These are phyloP conservation scores for Telenomus remus DNA, from an alignment of 1,140 invertebrate species.

Conservation along the genomic window DNA sequence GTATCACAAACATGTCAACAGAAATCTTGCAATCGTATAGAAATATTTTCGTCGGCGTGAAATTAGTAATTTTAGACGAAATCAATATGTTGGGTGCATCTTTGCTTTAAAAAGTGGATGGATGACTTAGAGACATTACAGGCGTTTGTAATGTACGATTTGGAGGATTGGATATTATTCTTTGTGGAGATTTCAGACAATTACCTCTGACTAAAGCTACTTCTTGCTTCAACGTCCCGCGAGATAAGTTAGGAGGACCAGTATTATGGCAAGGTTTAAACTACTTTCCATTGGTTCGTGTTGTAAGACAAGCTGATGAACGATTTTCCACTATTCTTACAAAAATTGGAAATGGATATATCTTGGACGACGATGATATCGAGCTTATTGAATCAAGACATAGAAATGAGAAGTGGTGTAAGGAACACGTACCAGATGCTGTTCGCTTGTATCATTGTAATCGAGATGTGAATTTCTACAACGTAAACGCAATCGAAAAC, in stretches of 20 bases:
- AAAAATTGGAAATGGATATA: slow-evolving; percentile 60
- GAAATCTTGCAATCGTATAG: slow-evolving; percentile 34
- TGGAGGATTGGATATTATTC: neutral
- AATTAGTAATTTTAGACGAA: slow-evolving; percentile 66
- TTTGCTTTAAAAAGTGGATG: slow-evolving; percentile 48
- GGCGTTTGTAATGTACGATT: neutral
- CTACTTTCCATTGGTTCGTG: slow-evolving; percentile 54
- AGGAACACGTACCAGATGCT: slow-evolving; percentile 33
- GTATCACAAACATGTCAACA: slow-evolving; percentile 36
- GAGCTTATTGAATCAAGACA: slow-evolving; percentile 47
- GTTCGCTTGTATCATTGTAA: slow-evolving; percentile 24
- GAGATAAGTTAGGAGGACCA: slow-evolving; percentile 11
- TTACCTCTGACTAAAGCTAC: slow-evolving; percentile 45
- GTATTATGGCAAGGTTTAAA: slow-evolving; percentile 40
- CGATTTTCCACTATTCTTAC: slow-evolving; percentile 61
- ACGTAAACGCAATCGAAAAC: neutral
- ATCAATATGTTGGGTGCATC: slow-evolving; percentile 63
- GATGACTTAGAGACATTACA: slow-evolving; percentile 57
- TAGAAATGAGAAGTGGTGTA: slow-evolving; percentile 27
- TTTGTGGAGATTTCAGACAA: slow-evolving; percentile 49
- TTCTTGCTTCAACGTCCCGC: slow-evolving; percentile 21
- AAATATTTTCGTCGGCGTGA: slow-evolving; percentile 40
- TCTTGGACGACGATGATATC: slow-evolving; percentile 28
- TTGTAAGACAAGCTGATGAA: slow-evolving; percentile 55
- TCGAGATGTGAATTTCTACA: no score